Evolutionary conservation across 2,113 vertebrate genomes (phyloP).

Genomic region (Heterocephalus glaber): DNA sequence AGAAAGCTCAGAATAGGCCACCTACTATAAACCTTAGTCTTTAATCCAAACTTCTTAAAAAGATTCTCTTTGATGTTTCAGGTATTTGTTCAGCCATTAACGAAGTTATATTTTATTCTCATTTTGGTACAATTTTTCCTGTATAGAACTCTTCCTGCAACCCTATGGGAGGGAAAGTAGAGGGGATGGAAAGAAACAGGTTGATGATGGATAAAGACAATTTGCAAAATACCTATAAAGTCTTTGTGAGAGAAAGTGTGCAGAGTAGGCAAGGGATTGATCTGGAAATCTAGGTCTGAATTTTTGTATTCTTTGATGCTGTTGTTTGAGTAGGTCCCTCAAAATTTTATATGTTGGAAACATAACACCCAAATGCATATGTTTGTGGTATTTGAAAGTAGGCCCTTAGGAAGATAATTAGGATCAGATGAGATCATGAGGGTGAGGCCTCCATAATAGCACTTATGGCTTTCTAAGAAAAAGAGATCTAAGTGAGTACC

Average conservation of each 20-base stretch:
- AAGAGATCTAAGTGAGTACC: background rate
- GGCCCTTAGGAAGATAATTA: background rate
- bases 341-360: background rate
- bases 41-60: background rate
- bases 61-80: background rate
- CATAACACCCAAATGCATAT: background rate
- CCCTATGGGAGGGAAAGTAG: background rate
- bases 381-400: background rate
- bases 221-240: background rate
- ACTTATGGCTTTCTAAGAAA: background rate
- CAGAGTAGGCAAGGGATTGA: background rate
- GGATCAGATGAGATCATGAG: background rate
- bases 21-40: background rate
- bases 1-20: background rate
- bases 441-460: background rate
- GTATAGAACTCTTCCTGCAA: background rate
- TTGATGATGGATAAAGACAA: background rate
- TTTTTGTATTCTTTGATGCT: background rate
- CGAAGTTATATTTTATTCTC: background rate
- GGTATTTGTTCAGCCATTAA: background rate
- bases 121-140: constrained; percentile 23
- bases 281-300: background rate
- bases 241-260: background rate
- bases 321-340: background rate
- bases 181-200: background rate